Conservation (phyloP, 2,113 vertebrate species). For the Pterocles orientalis region DNA sequence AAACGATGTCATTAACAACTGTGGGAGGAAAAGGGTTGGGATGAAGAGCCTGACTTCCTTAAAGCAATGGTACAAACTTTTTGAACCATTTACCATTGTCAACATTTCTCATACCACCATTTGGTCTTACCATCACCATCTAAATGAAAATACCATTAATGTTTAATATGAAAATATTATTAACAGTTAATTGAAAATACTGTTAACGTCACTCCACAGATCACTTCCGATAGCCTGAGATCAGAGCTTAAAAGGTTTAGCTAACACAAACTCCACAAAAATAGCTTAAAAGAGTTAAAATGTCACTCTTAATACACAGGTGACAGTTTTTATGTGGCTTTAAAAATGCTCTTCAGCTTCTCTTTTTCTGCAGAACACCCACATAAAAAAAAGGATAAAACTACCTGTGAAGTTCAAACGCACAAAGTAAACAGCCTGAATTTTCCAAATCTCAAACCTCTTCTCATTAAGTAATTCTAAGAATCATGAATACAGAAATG, state of each 20-base stretch:
- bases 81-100: not conserved
- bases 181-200: not conserved
- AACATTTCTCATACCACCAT: not conserved
- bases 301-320: not conserved
- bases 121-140: not conserved
- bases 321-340: not conserved
- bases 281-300: not conserved
- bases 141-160: not conserved
- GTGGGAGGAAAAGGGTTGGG: fast-evolving
- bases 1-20: not conserved
- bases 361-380: not conserved
- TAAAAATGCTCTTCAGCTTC: not conserved
- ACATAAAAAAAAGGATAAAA: not conserved
- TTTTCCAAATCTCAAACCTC: not conserved
- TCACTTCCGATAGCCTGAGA: not conserved
- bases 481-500: not conserved
- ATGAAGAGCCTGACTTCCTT: not conserved
- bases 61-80: not conserved
- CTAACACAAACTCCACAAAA: not conserved
- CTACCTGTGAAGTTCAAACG: not conserved
- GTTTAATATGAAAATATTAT: not conserved
- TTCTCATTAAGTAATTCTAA: not conserved
- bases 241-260: not conserved
- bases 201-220: not conserved
- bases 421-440: not conserved